Conservation (phyloP, 2,113 vertebrate species). For the Notechis scutatus region DNA sequence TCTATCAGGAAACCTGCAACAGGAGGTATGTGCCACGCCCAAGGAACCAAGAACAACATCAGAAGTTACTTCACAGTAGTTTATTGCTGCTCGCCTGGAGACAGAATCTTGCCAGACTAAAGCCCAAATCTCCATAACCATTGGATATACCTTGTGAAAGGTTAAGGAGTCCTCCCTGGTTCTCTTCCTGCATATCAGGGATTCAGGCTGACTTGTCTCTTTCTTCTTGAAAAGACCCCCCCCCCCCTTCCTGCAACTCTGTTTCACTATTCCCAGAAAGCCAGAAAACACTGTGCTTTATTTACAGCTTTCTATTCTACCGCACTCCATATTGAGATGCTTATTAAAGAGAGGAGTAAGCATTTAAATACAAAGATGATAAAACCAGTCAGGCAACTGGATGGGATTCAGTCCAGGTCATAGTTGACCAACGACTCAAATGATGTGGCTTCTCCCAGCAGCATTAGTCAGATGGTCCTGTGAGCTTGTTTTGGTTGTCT, state of each 20-base stretch:
- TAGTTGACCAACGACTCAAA: not conserved
- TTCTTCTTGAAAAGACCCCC: no score
- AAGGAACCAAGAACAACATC: not conserved
- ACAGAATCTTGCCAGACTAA: no score
- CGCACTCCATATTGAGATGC: not conserved
- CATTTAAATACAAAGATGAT: not conserved
- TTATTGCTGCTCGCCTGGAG: not conserved
- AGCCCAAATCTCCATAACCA: no score
- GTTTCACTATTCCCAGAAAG: not conserved
- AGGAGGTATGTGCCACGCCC: constrained; percentile 66
- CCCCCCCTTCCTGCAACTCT: no score
- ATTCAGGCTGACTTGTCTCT: no score
- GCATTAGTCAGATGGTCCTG: not conserved
- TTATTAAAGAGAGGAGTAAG: not conserved
- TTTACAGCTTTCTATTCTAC: not conserved
- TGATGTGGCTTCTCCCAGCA: not conserved
- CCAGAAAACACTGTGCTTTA: not conserved
- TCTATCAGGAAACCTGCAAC: constrained; percentile 75
- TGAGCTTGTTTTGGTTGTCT: not conserved
- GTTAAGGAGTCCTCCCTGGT: no score
- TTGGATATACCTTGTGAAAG: no score
- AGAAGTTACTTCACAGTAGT: not conserved
- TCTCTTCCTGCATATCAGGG: no score
- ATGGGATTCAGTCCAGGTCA: not conserved
- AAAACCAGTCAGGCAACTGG: not conserved